phyloP scores from a whole-genome alignment of 2,888 invertebrate genomes.

The Tillus elongatus region DNA sequence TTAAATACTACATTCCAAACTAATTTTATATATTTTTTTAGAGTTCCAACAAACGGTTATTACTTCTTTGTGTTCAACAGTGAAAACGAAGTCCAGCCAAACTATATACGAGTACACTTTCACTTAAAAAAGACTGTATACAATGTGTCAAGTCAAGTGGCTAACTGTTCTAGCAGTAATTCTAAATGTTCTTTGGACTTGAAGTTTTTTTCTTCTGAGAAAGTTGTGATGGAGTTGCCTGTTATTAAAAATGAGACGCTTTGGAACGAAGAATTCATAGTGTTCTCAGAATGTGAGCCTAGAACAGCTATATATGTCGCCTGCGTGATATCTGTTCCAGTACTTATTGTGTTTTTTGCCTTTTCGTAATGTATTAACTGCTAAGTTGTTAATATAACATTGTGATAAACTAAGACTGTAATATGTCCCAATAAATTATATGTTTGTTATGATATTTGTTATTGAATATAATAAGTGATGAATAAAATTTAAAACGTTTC shows the following conservation, averaged over 20 bases:
- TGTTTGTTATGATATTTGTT: no score
- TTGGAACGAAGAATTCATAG: conserved; percentile 67
- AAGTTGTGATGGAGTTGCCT: conserved; percentile 61
- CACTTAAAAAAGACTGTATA: conserved; percentile 62
- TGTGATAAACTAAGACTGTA: no score
- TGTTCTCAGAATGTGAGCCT: conserved; percentile 65
- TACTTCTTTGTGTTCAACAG: conserved; percentile 79
- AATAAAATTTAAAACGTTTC: no score
- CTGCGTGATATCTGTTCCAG: conserved; percentile 62
- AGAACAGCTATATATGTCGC: conserved; percentile 59
- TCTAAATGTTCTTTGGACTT: conserved; percentile 54
- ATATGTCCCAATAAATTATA: no score
- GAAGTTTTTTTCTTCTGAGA: conserved; percentile 60
- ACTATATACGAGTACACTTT: conserved; percentile 60
- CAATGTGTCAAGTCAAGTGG: conserved; percentile 53
- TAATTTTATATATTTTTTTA: conserved; percentile 39
- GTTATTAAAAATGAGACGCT: conserved; percentile 53
- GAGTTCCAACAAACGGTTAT: conserved; percentile 66
- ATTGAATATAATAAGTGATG: no score
- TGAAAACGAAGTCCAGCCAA: conserved; percentile 66
- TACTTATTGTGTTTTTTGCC: conserved; percentile 61
- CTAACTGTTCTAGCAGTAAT: conserved; percentile 56
- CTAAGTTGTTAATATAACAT: no score
- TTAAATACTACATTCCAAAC: no score
- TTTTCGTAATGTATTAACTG: conserved; percentile 49